Evolutionary conservation across 2,888 invertebrate genomes (phyloP), one percentile per base, ranked within the genome.

Genomic region (Tuberolachnus salignus): DNA sequence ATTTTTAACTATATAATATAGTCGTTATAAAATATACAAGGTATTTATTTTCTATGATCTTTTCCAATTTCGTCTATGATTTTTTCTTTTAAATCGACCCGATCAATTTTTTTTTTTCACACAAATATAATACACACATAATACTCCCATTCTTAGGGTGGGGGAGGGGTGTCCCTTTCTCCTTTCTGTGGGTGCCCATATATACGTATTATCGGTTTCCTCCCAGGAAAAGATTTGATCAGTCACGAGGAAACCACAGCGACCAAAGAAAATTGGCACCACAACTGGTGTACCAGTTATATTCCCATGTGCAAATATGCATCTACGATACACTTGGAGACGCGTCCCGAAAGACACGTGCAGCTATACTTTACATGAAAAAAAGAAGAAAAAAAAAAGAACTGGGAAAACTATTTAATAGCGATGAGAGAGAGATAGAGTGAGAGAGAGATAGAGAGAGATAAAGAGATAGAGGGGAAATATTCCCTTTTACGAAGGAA

Each of bases 231-330:
- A 23, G 19, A 3, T 10, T 34, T 34, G 34, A 34, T 34, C 34
- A 34, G 6, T 34, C 6, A n/a, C n/a, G 21, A 26, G 34, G 61
- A 34, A 49, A 64, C 0, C 16, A 3, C 42, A 42, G 6, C 13
- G 42, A n/a, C 53, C 63, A 21, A 44, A 51, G 73, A 73, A 73
- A 63, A 73, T 73, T 73, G 73, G 42, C 63, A 11, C 51, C 42
- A 63, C 42, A 73, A 73, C 73, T 51, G 73, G 73, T 6, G 6
- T 73, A 73, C 51, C 34, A 14, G 26, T 51, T 16, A 61, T 61
- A 73, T 73, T 73, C 63, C 63, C 73, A 63, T 6, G 42, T 51
- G 63, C 63, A 63, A 73, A 63, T 73, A 61, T 73, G 51, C 19
- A 51, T 21, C 73, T 51, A 51, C 73, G 51, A 73, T 34, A 51